phyloP scores from a whole-genome alignment of 2,797 vertebrate species.

The Sciurus vulgaris region DNA sequence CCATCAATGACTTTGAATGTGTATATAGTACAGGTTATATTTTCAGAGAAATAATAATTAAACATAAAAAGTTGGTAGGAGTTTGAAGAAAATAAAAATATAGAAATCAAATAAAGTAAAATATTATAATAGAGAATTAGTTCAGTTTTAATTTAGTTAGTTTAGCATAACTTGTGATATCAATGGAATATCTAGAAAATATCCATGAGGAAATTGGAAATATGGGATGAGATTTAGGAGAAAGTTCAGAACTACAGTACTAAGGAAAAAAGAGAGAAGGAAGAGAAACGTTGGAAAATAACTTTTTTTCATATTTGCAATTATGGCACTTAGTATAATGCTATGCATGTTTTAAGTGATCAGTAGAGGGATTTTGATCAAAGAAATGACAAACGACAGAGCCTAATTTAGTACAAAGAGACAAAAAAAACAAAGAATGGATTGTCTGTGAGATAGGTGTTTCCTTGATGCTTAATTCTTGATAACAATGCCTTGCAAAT shows the following conservation, averaged over 20 bases:
- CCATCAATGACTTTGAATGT: neutral
- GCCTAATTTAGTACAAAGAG: neutral
- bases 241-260: neutral
- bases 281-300: conserved; percentile 39
- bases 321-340: neutral
- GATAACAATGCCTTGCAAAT: neutral
- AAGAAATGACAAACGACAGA: neutral
- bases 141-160: neutral
- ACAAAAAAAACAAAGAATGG: neutral
- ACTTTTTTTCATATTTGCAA: neutral
- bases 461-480: conserved; percentile 17
- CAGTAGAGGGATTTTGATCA: neutral
- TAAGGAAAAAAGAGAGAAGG: neutral
- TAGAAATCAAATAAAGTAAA: conserved; percentile 29
- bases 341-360: neutral
- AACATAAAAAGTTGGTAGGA: neutral
- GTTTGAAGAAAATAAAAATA: neutral
- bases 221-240: neutral
- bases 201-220: conserved; percentile 9
- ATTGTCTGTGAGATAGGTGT: neutral
- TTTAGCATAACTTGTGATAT: neutral
- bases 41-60: neutral
- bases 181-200: neutral
- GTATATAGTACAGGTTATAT: neutral
- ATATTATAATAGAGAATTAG: neutral